Conservation (phyloP, 2,797 vertebrate species). For the Moxostoma hubbsi region DNA sequence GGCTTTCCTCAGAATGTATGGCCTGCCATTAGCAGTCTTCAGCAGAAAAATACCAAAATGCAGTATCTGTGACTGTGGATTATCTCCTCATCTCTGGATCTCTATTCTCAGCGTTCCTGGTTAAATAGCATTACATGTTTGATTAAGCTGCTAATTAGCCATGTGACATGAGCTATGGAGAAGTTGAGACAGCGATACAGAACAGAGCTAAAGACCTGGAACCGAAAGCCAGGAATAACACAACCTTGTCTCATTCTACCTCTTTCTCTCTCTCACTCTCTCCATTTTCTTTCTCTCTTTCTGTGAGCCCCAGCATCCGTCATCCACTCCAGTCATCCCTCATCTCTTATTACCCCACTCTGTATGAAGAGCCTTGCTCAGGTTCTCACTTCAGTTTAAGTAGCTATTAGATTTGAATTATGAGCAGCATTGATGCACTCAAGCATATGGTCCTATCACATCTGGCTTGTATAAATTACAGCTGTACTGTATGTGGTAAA, state of each 20-base stretch:
- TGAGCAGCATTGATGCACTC: conserved; percentile 57
- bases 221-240: conserved; percentile 12
- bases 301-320: conserved; percentile 44
- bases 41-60: not conserved
- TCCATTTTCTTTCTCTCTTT: conserved; percentile 21
- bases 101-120: conserved; percentile 48
- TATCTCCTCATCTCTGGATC: conserved; percentile 51
- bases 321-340: conserved; percentile 55
- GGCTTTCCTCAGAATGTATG: not conserved
- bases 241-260: conserved; percentile 1
- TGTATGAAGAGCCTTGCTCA: conserved; percentile 51
- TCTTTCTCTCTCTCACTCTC: conserved; percentile 7
- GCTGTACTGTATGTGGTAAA: conserved; percentile 49
- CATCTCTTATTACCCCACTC: conserved; percentile 56
- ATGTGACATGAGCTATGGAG: conserved; percentile 2
- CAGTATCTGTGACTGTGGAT: conserved; percentile 30
- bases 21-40: not conserved
- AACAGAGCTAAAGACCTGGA: not conserved
- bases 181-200: conserved; percentile 27
- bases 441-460: conserved; percentile 54
- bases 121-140: conserved; percentile 51
- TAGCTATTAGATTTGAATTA: conserved; percentile 64
- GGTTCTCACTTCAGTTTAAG: conserved; percentile 56
- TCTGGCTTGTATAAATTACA: conserved; percentile 54
- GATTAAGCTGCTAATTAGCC: conserved; percentile 57